Evolutionary conservation across 2,797 vertebrate species (phyloP).

Genomic region (Phataginus tricuspis): DNA sequence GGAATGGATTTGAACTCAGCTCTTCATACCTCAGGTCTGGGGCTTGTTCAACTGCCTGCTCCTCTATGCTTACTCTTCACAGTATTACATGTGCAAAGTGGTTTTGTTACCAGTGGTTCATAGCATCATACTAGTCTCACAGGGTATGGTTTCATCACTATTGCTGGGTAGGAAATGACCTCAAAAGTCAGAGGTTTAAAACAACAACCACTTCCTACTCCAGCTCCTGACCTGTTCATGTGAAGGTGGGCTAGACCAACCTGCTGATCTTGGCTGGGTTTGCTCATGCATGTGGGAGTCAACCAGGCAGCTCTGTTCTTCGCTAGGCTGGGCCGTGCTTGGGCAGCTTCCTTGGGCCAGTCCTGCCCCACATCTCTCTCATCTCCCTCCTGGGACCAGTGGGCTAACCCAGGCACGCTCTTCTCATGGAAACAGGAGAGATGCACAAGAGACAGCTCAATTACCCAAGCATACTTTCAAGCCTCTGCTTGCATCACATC

Average conservation of each 20-base stretch:
- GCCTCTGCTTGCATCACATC: not conserved
- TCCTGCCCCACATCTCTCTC: not conserved
- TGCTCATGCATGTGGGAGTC: not conserved
- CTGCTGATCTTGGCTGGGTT: not conserved
- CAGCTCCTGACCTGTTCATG: not conserved
- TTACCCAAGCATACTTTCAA: not conserved
- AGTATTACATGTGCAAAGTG: not conserved
- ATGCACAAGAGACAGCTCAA: not conserved
- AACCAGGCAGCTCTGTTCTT: not conserved
- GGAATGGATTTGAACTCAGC: not conserved
- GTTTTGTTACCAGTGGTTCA: not conserved
- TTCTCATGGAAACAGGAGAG: not conserved
- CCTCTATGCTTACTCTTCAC: not conserved
- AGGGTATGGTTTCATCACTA: not conserved
- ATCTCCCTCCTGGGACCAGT: not conserved
- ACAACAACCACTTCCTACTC: not conserved
- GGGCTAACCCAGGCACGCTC: not conserved
- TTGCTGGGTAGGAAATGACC: not conserved
- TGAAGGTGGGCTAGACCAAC: not conserved
- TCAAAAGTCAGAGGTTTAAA: slow-evolving; percentile 46
- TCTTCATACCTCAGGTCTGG: not conserved
- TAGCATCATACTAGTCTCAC: not conserved
- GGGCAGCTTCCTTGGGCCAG: not conserved
- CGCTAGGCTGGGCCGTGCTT: not conserved
- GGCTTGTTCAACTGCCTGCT: not conserved